A percentile compares a stretch with the other conserved stretches of the same genome.
phyloP scores from a whole-genome alignment of 2,113 vertebrate genomes.

The Dolichallabes microphthalmus region DNA sequence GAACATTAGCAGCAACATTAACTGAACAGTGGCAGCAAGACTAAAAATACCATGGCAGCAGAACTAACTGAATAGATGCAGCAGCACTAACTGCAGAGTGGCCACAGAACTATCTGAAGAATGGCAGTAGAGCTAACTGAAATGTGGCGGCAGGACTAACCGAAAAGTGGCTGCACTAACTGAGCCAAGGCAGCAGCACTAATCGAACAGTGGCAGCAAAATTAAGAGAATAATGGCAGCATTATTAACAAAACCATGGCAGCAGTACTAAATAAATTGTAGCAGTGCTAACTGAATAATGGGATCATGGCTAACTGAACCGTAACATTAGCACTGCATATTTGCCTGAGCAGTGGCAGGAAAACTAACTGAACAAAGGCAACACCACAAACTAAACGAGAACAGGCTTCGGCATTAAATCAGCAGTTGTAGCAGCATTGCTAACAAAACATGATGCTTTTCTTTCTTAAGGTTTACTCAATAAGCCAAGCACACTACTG shows the following conservation, averaged over 20 bases:
- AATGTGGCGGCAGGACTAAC: not conserved
- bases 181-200: not conserved
- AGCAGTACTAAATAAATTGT: not conserved
- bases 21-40: not conserved
- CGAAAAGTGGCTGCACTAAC: not conserved
- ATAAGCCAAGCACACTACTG: not conserved
- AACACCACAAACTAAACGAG: not conserved
- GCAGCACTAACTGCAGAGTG: too few species aligned
- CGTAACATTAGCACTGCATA: not conserved
- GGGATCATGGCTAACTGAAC: not conserved
- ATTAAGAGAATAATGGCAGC: not conserved
- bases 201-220: not conserved
- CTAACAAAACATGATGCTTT: not conserved
- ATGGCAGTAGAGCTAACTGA: not conserved
- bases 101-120: not conserved
- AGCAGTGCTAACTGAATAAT: not conserved
- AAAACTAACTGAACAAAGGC: not conserved
- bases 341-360: not conserved
- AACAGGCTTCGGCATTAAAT: not conserved
- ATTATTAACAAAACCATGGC: not conserved
- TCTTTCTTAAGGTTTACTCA: not conserved
- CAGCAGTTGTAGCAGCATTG: not conserved
- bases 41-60: not conserved
- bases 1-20: not conserved
- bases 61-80: too few species aligned